Base-by-base conservation (phyloP, 2,888 invertebrate species). In the Mesorhabditis spiculigera region DNA sequence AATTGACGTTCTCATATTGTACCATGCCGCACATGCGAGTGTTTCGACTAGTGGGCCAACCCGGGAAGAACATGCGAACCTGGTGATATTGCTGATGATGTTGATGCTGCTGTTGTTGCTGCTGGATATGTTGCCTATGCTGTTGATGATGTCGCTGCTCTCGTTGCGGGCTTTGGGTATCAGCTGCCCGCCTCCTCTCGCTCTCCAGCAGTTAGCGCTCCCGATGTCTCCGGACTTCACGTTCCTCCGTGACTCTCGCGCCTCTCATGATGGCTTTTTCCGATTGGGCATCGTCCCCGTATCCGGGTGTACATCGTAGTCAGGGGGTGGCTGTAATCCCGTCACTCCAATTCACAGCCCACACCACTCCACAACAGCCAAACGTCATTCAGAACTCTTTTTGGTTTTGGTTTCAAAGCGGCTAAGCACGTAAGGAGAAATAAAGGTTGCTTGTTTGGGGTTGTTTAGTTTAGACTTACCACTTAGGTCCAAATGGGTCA, bases 271-370 rank as follows among this genome's bases (percentile, higher is more conserved):
- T 10, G 78, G 2, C 10, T n/a, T 13, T 50, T n/a, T 10, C n/a
- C 58, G 58, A 50, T 50, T 10, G 10, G 58, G 58, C n/a, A 50
- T 13, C 58, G 58, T 50, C 8, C 10, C 58, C 58, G n/a, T n/a
- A 13, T n/a, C 58, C 8, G 58, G 58, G 58, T 50, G 58, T 50
- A 13, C 58, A 50, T 79, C 77, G 68, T 79, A 79, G 67, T 78
- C 78, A 8, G 76, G 76, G 65, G 71, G 75, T 16, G 77, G 77
- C 67, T 72, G 76, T 63, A 71, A 65, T 4, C n/a, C n/a, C 71
- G 70, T 58, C 68, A 71, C 72, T 66, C 70, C 43, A 69, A 69
- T 68, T 67, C 70, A 69, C 65, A 73, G 70, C 13, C 62, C 28
- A 63, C 67, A 70, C 73, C 68, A 69, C 72, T 64, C 63, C 28